Conservation (phyloP, 2,113 vertebrate species). For the Prunella himalayana region DNA sequence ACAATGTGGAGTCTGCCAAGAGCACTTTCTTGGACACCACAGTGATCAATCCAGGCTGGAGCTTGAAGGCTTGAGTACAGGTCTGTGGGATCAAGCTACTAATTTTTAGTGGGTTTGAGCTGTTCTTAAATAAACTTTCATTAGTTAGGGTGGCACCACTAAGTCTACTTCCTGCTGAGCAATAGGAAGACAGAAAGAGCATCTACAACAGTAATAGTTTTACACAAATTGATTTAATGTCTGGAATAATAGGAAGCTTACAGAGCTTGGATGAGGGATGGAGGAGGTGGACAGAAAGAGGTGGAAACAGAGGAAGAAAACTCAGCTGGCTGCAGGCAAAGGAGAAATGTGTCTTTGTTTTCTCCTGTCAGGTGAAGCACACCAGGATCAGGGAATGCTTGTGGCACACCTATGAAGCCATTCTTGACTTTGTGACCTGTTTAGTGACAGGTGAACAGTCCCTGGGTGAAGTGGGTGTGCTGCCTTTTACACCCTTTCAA, state of each 20-base stretch:
- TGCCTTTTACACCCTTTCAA: background rate
- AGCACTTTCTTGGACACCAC: background rate
- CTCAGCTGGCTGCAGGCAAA: background rate
- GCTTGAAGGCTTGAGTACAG: background rate
- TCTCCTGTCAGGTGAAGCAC: background rate
- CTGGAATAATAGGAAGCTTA: background rate
- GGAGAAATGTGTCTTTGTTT: background rate
- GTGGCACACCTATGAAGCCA: background rate
- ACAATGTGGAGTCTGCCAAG: background rate
- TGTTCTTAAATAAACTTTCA: background rate
- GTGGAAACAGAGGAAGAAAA: background rate
- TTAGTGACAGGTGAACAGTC: background rate
- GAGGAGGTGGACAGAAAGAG: background rate
- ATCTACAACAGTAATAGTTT: background rate
- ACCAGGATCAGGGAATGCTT: background rate
- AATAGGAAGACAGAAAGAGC: constrained; percentile 14
- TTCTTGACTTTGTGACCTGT: background rate
- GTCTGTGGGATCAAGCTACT: background rate
- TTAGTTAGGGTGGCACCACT: constrained; percentile 8
- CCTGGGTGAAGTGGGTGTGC: rapidly evolving
- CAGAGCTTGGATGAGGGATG: background rate
- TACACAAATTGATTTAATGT: constrained; percentile 37
- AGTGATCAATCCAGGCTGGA: background rate
- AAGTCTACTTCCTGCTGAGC: constrained; percentile 6
- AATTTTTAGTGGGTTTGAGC: constrained; percentile 6